Conservation (phyloP, 2,888 invertebrate species). For the Cataglyphis cursor region DNA sequence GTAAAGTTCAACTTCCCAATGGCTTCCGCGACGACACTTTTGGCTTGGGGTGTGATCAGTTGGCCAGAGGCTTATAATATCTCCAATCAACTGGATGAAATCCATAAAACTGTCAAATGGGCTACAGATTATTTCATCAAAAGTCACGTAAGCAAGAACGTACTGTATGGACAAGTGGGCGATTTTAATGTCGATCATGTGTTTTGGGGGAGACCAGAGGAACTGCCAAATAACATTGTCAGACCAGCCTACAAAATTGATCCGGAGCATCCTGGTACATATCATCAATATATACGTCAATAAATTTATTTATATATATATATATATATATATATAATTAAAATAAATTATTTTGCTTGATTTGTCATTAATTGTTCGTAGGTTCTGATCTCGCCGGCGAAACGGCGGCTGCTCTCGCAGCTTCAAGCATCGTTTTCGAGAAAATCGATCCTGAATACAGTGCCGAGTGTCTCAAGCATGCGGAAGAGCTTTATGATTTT, state of each 20-base stretch:
- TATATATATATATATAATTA: too few species aligned
- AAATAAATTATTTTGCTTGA: neutral
- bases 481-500: constrained; percentile 88
- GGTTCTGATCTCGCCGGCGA: constrained; percentile 89
- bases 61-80: constrained; percentile 87
- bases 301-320: neutral
- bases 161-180: constrained; percentile 89
- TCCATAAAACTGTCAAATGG: constrained; percentile 88
- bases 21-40: constrained; percentile 88
- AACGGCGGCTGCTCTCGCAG: constrained; percentile 89
- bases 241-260: constrained; percentile 89
- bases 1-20: constrained; percentile 89
- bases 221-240: constrained; percentile 87
- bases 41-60: constrained; percentile 88
- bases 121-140: constrained; percentile 89
- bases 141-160: constrained; percentile 87
- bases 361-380: constrained; percentile 54
- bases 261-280: constrained; percentile 87
- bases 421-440: constrained; percentile 88
- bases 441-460: constrained; percentile 86
- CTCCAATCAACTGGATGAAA: constrained; percentile 87
- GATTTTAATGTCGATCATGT: constrained; percentile 88
- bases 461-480: constrained; percentile 86
- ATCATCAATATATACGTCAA: too few species aligned
- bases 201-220: constrained; percentile 90